Evolutionary conservation across 2,113 vertebrate species (phyloP).

Genomic region (Gnathonemus longibarbis): DNA sequence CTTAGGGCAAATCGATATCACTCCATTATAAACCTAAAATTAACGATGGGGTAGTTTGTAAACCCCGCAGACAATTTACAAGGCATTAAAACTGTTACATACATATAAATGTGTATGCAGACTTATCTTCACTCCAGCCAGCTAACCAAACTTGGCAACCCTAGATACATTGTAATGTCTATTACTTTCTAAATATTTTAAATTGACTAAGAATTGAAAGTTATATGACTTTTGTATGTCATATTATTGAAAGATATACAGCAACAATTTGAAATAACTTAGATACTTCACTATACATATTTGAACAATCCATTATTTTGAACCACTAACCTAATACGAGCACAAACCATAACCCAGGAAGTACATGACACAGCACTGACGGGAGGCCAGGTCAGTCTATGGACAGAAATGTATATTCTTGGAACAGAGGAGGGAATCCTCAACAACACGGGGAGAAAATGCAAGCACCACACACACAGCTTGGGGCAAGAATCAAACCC

Average conservation of each 20-base stretch:
- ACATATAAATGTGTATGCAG: neutral
- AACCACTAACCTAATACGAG: neutral
- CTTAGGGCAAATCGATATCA: neutral
- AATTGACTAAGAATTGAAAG: neutral
- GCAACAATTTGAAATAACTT: neutral
- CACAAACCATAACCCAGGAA: neutral
- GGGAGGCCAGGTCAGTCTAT: neutral
- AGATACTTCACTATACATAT: neutral
- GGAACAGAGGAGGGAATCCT: neutral
- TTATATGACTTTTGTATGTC: neutral
- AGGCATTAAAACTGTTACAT: neutral
- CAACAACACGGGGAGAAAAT: neutral
- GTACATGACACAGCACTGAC: neutral
- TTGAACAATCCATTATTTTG: neutral
- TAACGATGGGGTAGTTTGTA: neutral
- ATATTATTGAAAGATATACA: neutral
- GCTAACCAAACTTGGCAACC: neutral
- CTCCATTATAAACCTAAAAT: neutral
- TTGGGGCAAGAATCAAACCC: neutral
- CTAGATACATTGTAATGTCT: neutral
- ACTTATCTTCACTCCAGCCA: neutral
- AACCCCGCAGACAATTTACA: neutral
- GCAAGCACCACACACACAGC: neutral
- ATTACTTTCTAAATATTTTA: neutral
- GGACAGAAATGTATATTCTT: neutral